Evolutionary conservation across 1,140 invertebrate species (phyloP).

Genomic region (Phenacoccus solenopsis): DNA sequence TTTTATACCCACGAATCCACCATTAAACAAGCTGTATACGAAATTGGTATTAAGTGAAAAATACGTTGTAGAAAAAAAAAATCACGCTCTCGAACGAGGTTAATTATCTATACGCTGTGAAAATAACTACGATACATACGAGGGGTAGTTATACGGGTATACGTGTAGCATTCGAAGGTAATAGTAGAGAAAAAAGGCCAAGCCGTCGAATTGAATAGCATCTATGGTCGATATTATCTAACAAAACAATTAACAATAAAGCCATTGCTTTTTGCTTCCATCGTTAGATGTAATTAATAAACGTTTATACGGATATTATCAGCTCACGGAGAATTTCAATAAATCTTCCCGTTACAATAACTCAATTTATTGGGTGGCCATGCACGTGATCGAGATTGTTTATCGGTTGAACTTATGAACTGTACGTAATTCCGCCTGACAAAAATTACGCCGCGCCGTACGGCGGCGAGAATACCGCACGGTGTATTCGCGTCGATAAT

Average conservation of each 20-base stretch:
- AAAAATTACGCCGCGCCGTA: neutral
- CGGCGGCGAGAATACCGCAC: no score
- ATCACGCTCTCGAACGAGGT: neutral
- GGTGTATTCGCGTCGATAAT: no score
- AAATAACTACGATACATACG: no score
- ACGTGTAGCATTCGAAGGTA: neutral
- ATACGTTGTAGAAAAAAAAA: neutral
- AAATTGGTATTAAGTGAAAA: neutral
- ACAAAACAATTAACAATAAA: conserved; percentile 17
- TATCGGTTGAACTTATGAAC: conserved; percentile 9
- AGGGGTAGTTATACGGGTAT: neutral
- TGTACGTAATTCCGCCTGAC: neutral
- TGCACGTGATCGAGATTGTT: conserved; percentile 3
- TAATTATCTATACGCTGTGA: neutral
- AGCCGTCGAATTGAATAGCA: neutral
- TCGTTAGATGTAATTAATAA: conserved; percentile 11
- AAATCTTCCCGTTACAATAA: conserved; percentile 15
- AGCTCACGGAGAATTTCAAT: conserved; percentile 15
- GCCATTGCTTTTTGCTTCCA: conserved; percentile 9
- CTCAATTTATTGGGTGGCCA: conserved; percentile 15
- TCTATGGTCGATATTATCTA: conserved; percentile 10
- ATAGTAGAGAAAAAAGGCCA: neutral
- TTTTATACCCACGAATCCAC: no score
- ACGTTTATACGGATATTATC: conserved; percentile 16
- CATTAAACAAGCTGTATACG: no score